Evolutionary conservation across 2,888 invertebrate species (phyloP).

Genomic region (Drosophila quinaria): DNA sequence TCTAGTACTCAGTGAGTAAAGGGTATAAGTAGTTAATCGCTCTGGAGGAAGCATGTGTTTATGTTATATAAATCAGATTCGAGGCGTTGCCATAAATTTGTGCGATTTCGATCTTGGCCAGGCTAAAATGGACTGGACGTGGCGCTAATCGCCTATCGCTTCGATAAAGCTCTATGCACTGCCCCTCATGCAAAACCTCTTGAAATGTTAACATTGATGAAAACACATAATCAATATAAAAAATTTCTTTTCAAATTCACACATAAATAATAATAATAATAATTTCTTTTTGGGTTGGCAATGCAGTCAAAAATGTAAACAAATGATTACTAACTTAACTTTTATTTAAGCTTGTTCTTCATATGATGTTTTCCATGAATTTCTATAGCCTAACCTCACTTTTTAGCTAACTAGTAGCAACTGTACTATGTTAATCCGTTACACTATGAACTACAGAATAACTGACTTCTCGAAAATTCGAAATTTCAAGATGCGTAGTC

Average conservation of each 20-base stretch:
- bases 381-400: not conserved
- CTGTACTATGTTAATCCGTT: not conserved
- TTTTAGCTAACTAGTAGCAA: constrained; percentile 1
- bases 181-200: constrained; percentile 29
- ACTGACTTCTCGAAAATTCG: not conserved
- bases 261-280: not conserved
- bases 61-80: constrained; percentile 71
- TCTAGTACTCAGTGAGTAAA: not conserved
- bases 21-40: constrained; percentile 3
- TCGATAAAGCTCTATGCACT: constrained; percentile 39
- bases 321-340: not conserved
- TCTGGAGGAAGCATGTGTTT: constrained; percentile 35
- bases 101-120: constrained; percentile 47
- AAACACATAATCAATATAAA: constrained; percentile 21
- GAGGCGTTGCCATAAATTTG: constrained; percentile 58
- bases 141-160: constrained; percentile 67
- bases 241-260: constrained; percentile 8
- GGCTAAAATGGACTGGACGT: constrained; percentile 11
- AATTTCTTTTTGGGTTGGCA: not conserved
- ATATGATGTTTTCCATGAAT: not conserved
- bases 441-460: not conserved
- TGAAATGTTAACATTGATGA: constrained; percentile 23
- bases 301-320: not conserved
- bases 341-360: not conserved
- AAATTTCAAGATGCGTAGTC: not conserved